Conservation (phyloP, 1,140 invertebrate species). For the Drosophila athabasca region DNA sequence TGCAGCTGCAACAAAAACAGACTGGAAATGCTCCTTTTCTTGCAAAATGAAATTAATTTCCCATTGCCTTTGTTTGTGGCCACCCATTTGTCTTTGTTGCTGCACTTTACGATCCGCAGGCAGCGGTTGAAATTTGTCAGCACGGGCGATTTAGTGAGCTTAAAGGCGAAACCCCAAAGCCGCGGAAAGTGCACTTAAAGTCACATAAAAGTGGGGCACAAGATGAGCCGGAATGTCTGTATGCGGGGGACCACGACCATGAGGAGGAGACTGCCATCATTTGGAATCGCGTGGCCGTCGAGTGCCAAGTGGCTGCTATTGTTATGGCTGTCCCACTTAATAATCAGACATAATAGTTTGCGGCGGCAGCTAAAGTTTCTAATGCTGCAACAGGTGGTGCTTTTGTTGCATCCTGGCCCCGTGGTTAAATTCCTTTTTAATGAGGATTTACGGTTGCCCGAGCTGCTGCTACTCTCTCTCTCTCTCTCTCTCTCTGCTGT, state of each 20-base stretch:
- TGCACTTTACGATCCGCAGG: constrained; percentile 60
- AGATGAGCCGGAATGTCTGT: neutral
- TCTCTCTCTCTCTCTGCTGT: neutral
- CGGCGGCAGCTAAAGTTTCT: constrained; percentile 52
- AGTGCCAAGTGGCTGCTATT: constrained; percentile 58
- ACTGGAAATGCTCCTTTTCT: constrained; percentile 19
- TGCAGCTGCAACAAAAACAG: constrained; percentile 31
- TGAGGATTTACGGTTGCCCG: constrained; percentile 59
- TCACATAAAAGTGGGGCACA: constrained; percentile 19
- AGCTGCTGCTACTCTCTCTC: constrained; percentile 8
- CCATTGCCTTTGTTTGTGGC: constrained; percentile 65
- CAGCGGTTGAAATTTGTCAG: constrained; percentile 66
- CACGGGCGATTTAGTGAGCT: constrained; percentile 46
- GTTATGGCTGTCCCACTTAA: constrained; percentile 72
- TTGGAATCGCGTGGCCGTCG: constrained; percentile 21
- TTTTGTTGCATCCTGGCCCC: constrained; percentile 38
- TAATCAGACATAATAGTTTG: constrained; percentile 77
- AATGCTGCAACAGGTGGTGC: constrained; percentile 60
- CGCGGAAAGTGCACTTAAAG: constrained; percentile 62
- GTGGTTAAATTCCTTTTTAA: constrained; percentile 61
- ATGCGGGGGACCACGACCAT: no score
- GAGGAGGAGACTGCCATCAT: neutral
- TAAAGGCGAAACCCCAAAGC: constrained; percentile 43
- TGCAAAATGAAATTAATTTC: constrained; percentile 75
- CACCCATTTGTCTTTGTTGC: constrained; percentile 65